Conservation (phyloP, 2,113 vertebrate species). For the Actinemys pallida region DNA sequence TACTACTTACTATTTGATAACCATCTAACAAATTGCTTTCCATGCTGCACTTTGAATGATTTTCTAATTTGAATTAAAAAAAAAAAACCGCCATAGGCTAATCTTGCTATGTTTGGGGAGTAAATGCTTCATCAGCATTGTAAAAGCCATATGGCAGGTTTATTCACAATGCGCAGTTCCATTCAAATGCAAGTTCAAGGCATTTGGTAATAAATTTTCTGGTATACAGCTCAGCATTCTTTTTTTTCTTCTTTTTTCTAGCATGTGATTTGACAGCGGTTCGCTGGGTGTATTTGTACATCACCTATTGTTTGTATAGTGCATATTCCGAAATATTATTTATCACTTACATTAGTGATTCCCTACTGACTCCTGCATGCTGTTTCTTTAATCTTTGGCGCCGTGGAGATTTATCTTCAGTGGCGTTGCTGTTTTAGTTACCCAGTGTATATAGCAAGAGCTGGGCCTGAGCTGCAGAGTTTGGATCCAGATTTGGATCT, state of each 20-base stretch:
- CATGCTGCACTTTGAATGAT: slow-evolving; percentile 21
- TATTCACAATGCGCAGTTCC: slow-evolving; percentile 71
- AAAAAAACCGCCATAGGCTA: slow-evolving; percentile 55
- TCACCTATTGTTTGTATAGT: slow-evolving; percentile 33
- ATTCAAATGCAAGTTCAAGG: slow-evolving; percentile 63
- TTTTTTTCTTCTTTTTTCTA: slow-evolving; percentile 17
- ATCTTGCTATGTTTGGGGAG: slow-evolving; percentile 62
- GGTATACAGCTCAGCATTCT: slow-evolving; percentile 45
- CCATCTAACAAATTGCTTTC: neutral
- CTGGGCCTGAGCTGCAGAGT: neutral
- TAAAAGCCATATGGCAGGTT: slow-evolving; percentile 70
- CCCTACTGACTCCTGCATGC: slow-evolving; percentile 17
- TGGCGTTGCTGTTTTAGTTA: neutral
- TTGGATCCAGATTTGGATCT: accelerated
- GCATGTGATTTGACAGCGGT: neutral
- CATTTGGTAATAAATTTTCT: slow-evolving; percentile 63
- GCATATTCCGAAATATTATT: slow-evolving; percentile 39
- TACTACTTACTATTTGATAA: neutral
- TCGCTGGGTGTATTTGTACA: neutral
- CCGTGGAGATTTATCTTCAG: neutral
- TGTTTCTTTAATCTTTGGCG: slow-evolving; percentile 20
- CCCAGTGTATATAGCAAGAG: neutral
- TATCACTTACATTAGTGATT: slow-evolving; percentile 36
- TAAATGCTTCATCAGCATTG: slow-evolving; percentile 63
- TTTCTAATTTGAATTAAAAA: slow-evolving; percentile 59